Evolutionary conservation across 2,113 vertebrate genomes (phyloP).

Genomic region (Pachycephala philippinensis): DNA sequence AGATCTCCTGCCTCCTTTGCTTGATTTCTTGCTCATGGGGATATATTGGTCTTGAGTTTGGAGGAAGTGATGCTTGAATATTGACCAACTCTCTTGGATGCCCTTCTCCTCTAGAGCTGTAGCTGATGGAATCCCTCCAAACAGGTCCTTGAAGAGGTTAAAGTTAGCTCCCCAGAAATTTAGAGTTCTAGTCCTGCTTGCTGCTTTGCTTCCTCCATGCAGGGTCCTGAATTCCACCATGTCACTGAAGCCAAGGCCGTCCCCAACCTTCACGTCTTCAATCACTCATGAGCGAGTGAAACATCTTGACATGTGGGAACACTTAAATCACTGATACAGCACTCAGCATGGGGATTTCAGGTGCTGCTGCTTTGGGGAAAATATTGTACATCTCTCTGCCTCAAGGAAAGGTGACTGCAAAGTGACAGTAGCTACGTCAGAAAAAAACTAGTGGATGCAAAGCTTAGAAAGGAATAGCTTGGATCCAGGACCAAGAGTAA

Average conservation of each 20-base stretch:
- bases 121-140: background rate
- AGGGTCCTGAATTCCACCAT: background rate
- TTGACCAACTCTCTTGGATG: background rate
- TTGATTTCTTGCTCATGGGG: background rate
- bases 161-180: background rate
- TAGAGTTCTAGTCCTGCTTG: background rate
- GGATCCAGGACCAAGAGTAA: background rate
- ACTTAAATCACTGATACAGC: background rate
- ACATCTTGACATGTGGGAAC: background rate
- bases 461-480: background rate
- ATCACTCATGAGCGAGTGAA: background rate
- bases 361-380: background rate
- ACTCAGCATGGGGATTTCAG: background rate
- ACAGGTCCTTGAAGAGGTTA: background rate
- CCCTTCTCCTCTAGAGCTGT: background rate
- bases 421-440: background rate
- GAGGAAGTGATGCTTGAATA: background rate
- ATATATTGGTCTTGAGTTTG: background rate
- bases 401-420: background rate
- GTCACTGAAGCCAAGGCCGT: background rate
- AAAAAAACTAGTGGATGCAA: background rate
- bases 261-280: background rate
- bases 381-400: background rate
- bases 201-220: background rate
- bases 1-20: background rate